phyloP scores from a whole-genome alignment of 1,140 invertebrate species.

The Lordiphosa stackelbergi region DNA sequence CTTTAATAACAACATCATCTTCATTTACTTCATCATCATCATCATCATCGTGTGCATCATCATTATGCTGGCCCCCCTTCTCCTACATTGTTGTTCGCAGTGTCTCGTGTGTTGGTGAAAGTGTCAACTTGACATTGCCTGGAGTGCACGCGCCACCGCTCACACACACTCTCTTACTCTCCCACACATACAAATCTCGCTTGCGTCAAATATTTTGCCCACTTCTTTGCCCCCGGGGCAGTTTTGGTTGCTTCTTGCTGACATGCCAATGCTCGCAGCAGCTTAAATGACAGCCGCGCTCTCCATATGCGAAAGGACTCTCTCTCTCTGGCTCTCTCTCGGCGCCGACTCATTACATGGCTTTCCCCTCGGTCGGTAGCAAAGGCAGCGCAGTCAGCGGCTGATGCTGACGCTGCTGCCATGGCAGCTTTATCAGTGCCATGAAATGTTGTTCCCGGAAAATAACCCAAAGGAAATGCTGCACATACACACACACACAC shows the following conservation, averaged over 20 bases:
- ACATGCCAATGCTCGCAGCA: slow-evolving; percentile 46
- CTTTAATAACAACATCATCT: background rate
- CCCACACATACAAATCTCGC: slow-evolving; percentile 31
- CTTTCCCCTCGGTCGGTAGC: slow-evolving; percentile 45
- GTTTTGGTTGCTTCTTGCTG: slow-evolving; percentile 50
- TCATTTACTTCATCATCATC: slow-evolving; percentile 23
- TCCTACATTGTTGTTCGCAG: slow-evolving; percentile 22
- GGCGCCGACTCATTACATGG: slow-evolving; percentile 37
- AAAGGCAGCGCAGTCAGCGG: slow-evolving; percentile 21
- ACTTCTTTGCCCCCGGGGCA: slow-evolving; percentile 49
- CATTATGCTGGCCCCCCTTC: slow-evolving; percentile 12
- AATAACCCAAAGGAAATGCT: slow-evolving; percentile 75
- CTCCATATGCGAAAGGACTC: background rate
- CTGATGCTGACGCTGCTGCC: slow-evolving; percentile 47
- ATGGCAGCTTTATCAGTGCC: slow-evolving; percentile 76
- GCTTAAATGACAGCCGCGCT: slow-evolving; percentile 3
- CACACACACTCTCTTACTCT: slow-evolving; percentile 26
- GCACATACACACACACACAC: slow-evolving; percentile 35
- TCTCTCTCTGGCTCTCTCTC: slow-evolving; percentile 4
- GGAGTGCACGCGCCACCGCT: slow-evolving; percentile 67
- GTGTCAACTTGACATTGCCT: slow-evolving; percentile 75
- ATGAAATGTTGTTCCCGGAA: slow-evolving; percentile 75
- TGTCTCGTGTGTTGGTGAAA: slow-evolving; percentile 63
- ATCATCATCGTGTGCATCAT: background rate
- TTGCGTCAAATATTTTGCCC: slow-evolving; percentile 74